phyloP scores from a whole-genome alignment of 2,888 invertebrate species.

The Mythimna albipuncta region DNA sequence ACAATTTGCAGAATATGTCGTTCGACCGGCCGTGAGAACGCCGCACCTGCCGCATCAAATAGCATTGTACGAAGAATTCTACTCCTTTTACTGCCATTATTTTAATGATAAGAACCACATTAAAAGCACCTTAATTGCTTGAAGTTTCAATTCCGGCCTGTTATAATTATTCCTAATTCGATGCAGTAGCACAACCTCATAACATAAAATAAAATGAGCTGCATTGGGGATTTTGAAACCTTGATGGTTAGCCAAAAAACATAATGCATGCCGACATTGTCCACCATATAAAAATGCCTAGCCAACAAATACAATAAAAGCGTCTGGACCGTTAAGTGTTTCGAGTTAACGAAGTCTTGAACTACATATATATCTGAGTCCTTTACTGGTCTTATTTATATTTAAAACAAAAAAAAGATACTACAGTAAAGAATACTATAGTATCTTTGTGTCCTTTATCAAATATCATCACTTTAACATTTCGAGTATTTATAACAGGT shows the following conservation, averaged over 20 bases:
- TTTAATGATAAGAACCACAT: constrained; percentile 43
- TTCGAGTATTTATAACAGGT: neutral
- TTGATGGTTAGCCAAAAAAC: constrained; percentile 54
- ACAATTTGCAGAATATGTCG: constrained; percentile 79
- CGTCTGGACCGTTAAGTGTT: constrained; percentile 43
- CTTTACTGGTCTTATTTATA: constrained; percentile 30
- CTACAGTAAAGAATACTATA: neutral
- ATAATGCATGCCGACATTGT: constrained; percentile 34
- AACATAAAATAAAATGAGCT: constrained; percentile 12
- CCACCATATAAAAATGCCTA: constrained; percentile 49
- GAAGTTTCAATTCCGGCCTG: neutral
- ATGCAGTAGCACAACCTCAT: neutral
- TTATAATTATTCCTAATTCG: neutral
- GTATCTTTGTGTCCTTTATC: neutral
- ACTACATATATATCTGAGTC: constrained; percentile 10
- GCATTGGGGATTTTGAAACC: constrained; percentile 38
- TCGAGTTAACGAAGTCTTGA: constrained; percentile 35
- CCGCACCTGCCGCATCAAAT: constrained; percentile 80
- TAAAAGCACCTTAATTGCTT: constrained; percentile 26
- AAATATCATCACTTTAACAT: constrained; percentile 13
- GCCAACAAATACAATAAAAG: constrained; percentile 48
- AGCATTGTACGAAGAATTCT: constrained; percentile 67
- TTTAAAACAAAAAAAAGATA: constrained; percentile 9
- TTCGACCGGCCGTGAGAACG: constrained; percentile 79
- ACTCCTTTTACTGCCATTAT: constrained; percentile 62